Conservation (phyloP, 2,113 vertebrate genomes). For the Pyxicephalus adspersus region DNA sequence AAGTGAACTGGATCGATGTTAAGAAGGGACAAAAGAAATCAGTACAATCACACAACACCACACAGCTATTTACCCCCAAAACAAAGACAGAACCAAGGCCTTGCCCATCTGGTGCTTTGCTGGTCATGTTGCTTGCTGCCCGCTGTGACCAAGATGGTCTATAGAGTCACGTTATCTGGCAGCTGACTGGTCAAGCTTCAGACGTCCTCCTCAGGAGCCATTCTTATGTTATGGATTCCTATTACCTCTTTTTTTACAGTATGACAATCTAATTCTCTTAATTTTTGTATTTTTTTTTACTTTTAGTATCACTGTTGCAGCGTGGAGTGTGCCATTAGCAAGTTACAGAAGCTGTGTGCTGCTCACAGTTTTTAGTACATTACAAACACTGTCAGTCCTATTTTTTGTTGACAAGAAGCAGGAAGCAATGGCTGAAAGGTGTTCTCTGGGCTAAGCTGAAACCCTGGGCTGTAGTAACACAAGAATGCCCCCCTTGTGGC, state of each 20-base stretch:
- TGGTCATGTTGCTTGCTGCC: slow-evolving; percentile 75
- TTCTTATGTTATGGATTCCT: slow-evolving; percentile 78
- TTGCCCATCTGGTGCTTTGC: slow-evolving; percentile 80
- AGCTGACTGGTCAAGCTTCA: slow-evolving; percentile 78
- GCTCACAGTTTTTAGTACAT: slow-evolving; percentile 74
- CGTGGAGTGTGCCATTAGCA: slow-evolving; percentile 72
- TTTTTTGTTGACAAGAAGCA: slow-evolving; percentile 72
- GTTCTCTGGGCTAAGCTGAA: too few relatives aligned
- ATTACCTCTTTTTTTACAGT: slow-evolving; percentile 74
- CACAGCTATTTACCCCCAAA: slow-evolving; percentile 88
- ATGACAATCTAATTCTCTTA: slow-evolving; percentile 69
- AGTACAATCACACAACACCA: slow-evolving; percentile 89
- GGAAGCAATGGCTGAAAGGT: slow-evolving; percentile 65
- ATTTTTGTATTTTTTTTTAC: slow-evolving; percentile 67
- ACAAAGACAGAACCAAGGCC: slow-evolving; percentile 82
- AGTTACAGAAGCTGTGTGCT: slow-evolving; percentile 78
- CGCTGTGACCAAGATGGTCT: slow-evolving; percentile 73
- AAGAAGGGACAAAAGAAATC: slow-evolving; percentile 77
- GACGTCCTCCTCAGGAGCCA: slow-evolving; percentile 84
- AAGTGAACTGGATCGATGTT: slow-evolving; percentile 78
- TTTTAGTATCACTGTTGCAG: slow-evolving; percentile 68
- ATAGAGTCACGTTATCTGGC: slow-evolving; percentile 73
- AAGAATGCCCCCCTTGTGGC: too few relatives aligned
- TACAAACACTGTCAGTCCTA: slow-evolving; percentile 73
- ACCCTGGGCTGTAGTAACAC: too few relatives aligned